Base-by-base conservation (phyloP, 2,113 vertebrate species). In the Apteryx owenii region DNA sequence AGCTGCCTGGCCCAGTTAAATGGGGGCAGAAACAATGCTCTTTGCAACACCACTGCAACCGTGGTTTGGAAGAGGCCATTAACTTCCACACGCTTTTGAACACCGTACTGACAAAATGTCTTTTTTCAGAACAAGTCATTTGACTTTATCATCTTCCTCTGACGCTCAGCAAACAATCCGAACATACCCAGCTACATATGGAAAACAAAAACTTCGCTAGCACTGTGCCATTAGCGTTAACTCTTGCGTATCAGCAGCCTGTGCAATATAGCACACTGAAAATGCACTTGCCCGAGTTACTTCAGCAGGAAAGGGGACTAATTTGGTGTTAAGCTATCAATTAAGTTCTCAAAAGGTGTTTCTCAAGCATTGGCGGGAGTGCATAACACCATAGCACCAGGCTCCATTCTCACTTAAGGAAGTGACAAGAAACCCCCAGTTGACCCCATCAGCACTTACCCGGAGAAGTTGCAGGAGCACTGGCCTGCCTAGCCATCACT, bases 181-280 rank as follows among this genome's bases (percentile, higher is more conserved):
- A 69, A 73, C 53, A 42, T 0, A 61, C 18, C 51, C 44, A 51
- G 16, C 60, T 54, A 42, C 1, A 11, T 4, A 4, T 0, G 20
- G 77, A 62, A 91, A 38, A n/a, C n/a, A 8, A 50, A 85, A 54
- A 42, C 10, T 75, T 18, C 28, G 42, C 72, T 1, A 25, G 16
- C 0, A 0, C 62, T 16, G 40, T 14, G 36, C 33, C 56, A 13
- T 69, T 62, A 3, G 0, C 3, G 0, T 69, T 56, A 72, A 73
- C 36, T 61, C 48, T 2, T n/a, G n/a, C 79, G 2, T 5, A 48
- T 13, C 62, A 16, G 22, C 31, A 48, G 7, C 14, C 53, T 80
- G 70, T 25, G 51, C 48, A 38, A 66, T 8, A 14, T 33, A 12
- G 1, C 1, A 31, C 29, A 33, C 31, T 44, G 42, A 33, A 44